A percentile compares a stretch with the other conserved stretches of the same genome.
phyloP scores from a whole-genome alignment of 30 jellyfish, hydroid and myxozoan species.

The Hydractinia symbiolongicarpus region DNA sequence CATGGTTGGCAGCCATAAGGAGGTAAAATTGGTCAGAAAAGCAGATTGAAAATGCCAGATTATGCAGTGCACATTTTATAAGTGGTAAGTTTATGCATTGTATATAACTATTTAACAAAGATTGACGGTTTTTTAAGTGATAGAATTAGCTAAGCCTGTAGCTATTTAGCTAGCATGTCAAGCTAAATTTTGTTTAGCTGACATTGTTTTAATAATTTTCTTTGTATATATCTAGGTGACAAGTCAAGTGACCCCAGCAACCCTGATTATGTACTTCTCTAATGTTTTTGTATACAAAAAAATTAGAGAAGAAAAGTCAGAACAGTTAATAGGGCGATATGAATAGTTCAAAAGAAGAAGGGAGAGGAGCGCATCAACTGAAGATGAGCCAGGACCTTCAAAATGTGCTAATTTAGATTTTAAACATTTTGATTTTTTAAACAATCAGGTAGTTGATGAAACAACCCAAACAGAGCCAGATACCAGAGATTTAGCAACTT shows the following conservation, averaged over 20 bases:
- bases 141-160: too few relatives aligned
- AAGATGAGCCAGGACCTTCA: slow-evolving; percentile 17
- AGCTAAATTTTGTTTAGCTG: too few relatives aligned
- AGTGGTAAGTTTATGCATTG: too few relatives aligned
- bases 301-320: not conserved
- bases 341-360: not conserved
- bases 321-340: not conserved
- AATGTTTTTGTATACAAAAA: not conserved
- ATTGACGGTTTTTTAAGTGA: too few relatives aligned
- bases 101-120: too few relatives aligned
- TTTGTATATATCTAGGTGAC: not conserved
- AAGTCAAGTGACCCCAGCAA: slow-evolving; percentile 7
- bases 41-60: too few relatives aligned
- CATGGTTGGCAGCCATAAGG: too few relatives aligned
- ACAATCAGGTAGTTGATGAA: not conserved
- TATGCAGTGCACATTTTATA: too few relatives aligned
- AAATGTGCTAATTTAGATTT: too few relatives aligned
- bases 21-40: too few relatives aligned
- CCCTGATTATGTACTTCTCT: slow-evolving; percentile 15
- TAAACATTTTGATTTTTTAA: not conserved
- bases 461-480: slow-evolving; percentile 16
- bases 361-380: not conserved
- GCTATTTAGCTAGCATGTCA: too few relatives aligned
- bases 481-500: not conserved
- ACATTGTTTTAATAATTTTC: too few relatives aligned